phyloP scores from a whole-genome alignment of 2,888 invertebrate species.

The Sarcophaga subvicina region DNA sequence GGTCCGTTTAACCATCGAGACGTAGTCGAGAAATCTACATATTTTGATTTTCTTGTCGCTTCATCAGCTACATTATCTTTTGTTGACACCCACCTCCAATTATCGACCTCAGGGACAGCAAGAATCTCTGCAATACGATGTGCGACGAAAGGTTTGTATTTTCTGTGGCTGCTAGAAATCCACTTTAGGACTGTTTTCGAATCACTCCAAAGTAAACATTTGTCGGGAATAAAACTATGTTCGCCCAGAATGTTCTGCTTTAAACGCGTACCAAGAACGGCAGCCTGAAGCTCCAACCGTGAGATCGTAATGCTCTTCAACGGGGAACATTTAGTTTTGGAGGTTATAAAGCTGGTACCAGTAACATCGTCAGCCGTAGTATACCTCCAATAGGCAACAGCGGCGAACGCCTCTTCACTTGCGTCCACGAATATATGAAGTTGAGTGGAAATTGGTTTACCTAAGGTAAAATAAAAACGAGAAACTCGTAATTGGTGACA shows the following conservation, averaged over 20 bases:
- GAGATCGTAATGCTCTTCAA: slow-evolving; percentile 42
- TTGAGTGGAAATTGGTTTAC: slow-evolving; percentile 11
- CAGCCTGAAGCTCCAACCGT: slow-evolving; percentile 38
- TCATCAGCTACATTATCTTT: slow-evolving; percentile 4
- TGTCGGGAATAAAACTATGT: neutral
- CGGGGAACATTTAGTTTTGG: slow-evolving; percentile 54
- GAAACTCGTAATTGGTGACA: slow-evolving; percentile 21
- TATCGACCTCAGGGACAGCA: neutral
- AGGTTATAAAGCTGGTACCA: slow-evolving; percentile 30
- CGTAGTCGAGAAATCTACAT: slow-evolving; percentile 26
- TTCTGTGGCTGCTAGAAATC: slow-evolving; percentile 10
- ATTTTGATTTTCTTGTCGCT: neutral
- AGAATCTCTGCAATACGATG: slow-evolving; percentile 23
- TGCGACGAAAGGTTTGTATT: slow-evolving; percentile 32
- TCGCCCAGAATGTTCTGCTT: slow-evolving; percentile 11
- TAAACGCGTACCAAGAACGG: slow-evolving; percentile 38
- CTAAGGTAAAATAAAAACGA: slow-evolving; percentile 30
- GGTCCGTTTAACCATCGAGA: slow-evolving; percentile 39
- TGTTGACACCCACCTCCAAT: slow-evolving; percentile 23
- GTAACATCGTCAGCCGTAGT: neutral
- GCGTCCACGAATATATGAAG: slow-evolving; percentile 56
- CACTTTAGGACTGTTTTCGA: slow-evolving; percentile 43
- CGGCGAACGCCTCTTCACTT: slow-evolving; percentile 45
- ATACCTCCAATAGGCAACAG: slow-evolving; percentile 46
- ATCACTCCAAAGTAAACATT: slow-evolving; percentile 25